Conservation (phyloP, 2,113 vertebrate genomes). For the Talpa occidentalis region DNA sequence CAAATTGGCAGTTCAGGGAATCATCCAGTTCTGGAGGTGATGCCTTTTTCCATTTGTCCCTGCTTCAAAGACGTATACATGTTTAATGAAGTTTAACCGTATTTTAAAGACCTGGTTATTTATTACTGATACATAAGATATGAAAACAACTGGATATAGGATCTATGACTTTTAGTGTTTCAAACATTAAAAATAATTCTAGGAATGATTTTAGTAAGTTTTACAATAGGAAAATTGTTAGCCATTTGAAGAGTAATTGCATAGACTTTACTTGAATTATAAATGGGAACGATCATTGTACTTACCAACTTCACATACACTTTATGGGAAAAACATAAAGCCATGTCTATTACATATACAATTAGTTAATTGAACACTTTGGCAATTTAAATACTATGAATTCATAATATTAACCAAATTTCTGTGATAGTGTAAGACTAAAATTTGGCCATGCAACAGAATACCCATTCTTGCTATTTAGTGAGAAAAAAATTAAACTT, state of each 20-base stretch:
- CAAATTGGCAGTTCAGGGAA: conserved; percentile 43
- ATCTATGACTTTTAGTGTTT: not conserved
- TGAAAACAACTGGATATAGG: not conserved
- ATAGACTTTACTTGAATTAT: not conserved
- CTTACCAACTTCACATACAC: not conserved
- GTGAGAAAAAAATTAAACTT: not conserved
- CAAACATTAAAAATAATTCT: conserved; percentile 51
- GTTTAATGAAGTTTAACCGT: not conserved
- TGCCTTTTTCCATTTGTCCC: not conserved
- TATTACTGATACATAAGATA: not conserved
- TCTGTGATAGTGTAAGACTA: not conserved
- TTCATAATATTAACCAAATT: not conserved
- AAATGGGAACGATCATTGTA: not conserved
- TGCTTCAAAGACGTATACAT: not conserved
- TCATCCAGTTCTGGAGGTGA: conserved; percentile 30
- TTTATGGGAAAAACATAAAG: not conserved
- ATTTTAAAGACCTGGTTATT: not conserved
- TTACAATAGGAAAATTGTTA: not conserved
- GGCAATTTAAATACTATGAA: not conserved
- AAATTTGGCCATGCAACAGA: not conserved
- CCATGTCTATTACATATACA: not conserved
- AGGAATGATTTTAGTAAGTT: not conserved
- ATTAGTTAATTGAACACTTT: not conserved
- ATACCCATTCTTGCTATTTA: not conserved
- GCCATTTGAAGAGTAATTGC: not conserved